These are phyloP conservation scores for Caenorhabditis zanzibari DNA, from an alignment of 2,888 invertebrate genomes.

Conservation along the genomic window DNA sequence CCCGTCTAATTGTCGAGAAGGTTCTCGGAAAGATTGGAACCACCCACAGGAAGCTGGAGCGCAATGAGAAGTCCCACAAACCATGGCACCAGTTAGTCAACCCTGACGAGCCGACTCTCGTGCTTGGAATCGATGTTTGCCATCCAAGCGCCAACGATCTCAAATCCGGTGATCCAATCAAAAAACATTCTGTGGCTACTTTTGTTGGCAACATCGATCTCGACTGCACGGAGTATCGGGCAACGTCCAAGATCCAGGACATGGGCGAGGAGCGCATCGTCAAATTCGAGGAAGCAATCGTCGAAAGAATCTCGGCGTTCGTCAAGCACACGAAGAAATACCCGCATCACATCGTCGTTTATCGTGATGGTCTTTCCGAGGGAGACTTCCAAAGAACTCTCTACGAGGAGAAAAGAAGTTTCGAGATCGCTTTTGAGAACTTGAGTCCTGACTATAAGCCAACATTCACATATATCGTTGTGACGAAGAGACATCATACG, in stretches of 20 bases:
- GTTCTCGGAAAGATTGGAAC: slow-evolving; percentile 63
- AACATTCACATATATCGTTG: slow-evolving; percentile 64
- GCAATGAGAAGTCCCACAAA: not conserved
- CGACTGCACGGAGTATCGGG: slow-evolving; percentile 73
- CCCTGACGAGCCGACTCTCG: slow-evolving; percentile 86
- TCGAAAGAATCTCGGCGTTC: slow-evolving; percentile 24
- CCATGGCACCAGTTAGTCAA: slow-evolving; percentile 62
- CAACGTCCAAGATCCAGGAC: slow-evolving; percentile 17
- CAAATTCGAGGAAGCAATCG: not conserved
- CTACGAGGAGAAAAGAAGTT: slow-evolving; percentile 52
- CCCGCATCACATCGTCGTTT: slow-evolving; percentile 62
- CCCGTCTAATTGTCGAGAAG: slow-evolving; percentile 53
- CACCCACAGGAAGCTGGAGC: slow-evolving; percentile 33
- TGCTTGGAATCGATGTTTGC: slow-evolving; percentile 94
- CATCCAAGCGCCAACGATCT: slow-evolving; percentile 90
- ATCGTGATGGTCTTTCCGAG: slow-evolving; percentile 61
- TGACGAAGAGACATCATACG: slow-evolving; percentile 65
- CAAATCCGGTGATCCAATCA: slow-evolving; percentile 80
- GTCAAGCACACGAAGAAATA: slow-evolving; percentile 5
- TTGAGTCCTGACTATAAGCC: slow-evolving; percentile 21
- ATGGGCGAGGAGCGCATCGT: slow-evolving; percentile 27
- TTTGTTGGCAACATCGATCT: slow-evolving; percentile 84
- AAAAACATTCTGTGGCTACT: slow-evolving; percentile 85
- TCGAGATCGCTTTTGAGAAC: slow-evolving; percentile 25
- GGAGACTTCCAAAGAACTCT: slow-evolving; percentile 62